A percentile compares a stretch with the other conserved stretches of the same genome.
Conservation (phyloP, 30 jellyfish, hydroid and myxozoan species). For the Aurelia coerulea region DNA sequence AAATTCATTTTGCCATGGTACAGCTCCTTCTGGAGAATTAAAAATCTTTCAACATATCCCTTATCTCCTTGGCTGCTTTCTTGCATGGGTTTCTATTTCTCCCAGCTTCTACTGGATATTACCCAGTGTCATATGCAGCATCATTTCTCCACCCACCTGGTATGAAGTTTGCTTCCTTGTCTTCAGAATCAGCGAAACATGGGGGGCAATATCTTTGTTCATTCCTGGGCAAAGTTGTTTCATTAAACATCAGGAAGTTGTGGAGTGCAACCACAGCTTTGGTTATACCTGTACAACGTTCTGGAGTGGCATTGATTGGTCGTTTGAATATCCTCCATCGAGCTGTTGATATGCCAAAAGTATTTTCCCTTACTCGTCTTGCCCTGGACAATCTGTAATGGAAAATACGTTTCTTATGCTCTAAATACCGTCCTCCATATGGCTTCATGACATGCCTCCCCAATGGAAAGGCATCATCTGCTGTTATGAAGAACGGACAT, state of each 20-base stretch:
- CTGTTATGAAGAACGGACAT: conserved; percentile 60
- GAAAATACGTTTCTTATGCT: conserved; percentile 29
- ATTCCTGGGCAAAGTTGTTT: too few relatives aligned
- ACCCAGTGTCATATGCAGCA: conserved; percentile 26
- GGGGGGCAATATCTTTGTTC: conserved; percentile 58
- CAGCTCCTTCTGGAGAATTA: conserved; percentile 15
- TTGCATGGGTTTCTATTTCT: conserved; percentile 56
- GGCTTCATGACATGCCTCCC: too few relatives aligned
- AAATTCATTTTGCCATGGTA: conserved; percentile 23
- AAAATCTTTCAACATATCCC: conserved; percentile 14
- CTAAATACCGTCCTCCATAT: conserved; percentile 55
- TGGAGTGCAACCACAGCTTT: too few relatives aligned
- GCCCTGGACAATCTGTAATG: conserved; percentile 69
- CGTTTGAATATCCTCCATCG: too few relatives aligned
- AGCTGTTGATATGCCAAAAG: conserved; percentile 74
- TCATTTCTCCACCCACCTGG: conserved; percentile 63
- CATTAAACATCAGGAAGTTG: too few relatives aligned
- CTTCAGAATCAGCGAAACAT: conserved; percentile 30
- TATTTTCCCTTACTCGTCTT: conserved; percentile 58
- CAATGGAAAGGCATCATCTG: conserved; percentile 68
- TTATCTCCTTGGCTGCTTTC: conserved; percentile 49
- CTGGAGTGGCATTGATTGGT: too few relatives aligned
- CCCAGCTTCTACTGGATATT: conserved; percentile 25
- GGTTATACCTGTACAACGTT: too few relatives aligned
- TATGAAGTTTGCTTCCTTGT: conserved; percentile 33